These are phyloP conservation scores for Sebastiscus albofasciatus DNA, from an alignment of 2,797 vertebrate species.

Conservation along the genomic window DNA sequence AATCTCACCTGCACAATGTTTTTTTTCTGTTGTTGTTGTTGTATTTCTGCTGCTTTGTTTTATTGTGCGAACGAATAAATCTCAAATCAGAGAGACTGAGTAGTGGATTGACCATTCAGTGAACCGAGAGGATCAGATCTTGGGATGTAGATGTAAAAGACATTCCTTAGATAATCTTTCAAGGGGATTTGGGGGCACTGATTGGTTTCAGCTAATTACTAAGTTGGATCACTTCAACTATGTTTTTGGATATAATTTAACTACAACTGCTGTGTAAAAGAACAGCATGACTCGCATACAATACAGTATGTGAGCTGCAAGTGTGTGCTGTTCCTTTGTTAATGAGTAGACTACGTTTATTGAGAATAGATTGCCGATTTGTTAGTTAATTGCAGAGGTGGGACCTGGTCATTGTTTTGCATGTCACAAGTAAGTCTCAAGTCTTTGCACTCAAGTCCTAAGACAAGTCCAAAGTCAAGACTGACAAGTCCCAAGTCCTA, in stretches of 20 bases:
- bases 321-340: neutral
- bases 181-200: slow-evolving; percentile 5
- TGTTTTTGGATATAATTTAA: neutral
- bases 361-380: neutral
- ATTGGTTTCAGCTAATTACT: slow-evolving; percentile 9
- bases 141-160: neutral
- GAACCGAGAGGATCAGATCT: neutral
- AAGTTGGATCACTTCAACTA: neutral
- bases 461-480: too few species aligned
- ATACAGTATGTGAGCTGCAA: neutral
- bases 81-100: neutral
- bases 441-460: too few species aligned
- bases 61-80: too few species aligned
- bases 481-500: too few species aligned
- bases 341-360: neutral
- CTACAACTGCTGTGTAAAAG: neutral
- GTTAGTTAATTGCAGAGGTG: too few species aligned
- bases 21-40: too few species aligned
- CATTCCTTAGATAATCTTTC: neutral
- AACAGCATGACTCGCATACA: neutral
- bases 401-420: too few species aligned
- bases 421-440: too few species aligned
- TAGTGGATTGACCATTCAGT: neutral
- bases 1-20: too few species aligned
- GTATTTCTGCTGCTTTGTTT: too few species aligned